phyloP scores from a whole-genome alignment of 2,113 vertebrate species.

The Elephas maximus region DNA sequence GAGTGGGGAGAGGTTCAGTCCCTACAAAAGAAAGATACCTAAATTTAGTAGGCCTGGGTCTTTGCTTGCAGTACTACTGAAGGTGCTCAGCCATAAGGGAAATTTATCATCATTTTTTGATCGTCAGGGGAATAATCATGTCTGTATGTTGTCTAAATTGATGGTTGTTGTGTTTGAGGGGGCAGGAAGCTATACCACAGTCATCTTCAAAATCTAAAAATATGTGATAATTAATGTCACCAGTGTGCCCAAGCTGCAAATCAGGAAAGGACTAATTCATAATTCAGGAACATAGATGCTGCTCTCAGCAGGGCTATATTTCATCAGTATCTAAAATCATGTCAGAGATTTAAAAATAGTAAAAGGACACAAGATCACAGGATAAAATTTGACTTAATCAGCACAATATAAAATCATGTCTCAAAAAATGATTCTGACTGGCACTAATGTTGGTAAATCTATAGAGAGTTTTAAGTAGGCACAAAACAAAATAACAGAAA shows the following conservation, averaged over 20 bases:
- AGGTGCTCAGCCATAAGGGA: neutral
- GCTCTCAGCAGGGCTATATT: neutral
- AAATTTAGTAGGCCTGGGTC: neutral
- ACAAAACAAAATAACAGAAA: neutral
- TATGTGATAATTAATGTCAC: slow-evolving; percentile 8
- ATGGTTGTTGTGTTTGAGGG: neutral
- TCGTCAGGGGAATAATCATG: neutral
- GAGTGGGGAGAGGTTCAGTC: neutral
- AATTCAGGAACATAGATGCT: slow-evolving; percentile 19
- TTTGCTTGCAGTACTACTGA: neutral
- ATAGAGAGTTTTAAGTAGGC: neutral
- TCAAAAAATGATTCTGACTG: slow-evolving; percentile 39
- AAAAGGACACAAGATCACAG: neutral
- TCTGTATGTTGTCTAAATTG: slow-evolving; percentile 23
- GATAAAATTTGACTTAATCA: slow-evolving; percentile 17
- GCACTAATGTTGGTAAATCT: neutral
- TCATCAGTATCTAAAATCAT: slow-evolving; percentile 25
- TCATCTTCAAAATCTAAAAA: slow-evolving; percentile 26
- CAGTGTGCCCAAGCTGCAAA: neutral
- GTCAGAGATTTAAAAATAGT: neutral
- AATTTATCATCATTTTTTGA: neutral
- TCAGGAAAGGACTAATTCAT: neutral
- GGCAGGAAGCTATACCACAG: neutral
- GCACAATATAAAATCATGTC: neutral
- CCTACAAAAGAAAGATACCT: neutral